A percentile compares a stretch with the other conserved stretches of the same genome.
Evolutionary conservation across 2,797 vertebrate genomes (phyloP).

Genomic region (Botia almorhae): DNA sequence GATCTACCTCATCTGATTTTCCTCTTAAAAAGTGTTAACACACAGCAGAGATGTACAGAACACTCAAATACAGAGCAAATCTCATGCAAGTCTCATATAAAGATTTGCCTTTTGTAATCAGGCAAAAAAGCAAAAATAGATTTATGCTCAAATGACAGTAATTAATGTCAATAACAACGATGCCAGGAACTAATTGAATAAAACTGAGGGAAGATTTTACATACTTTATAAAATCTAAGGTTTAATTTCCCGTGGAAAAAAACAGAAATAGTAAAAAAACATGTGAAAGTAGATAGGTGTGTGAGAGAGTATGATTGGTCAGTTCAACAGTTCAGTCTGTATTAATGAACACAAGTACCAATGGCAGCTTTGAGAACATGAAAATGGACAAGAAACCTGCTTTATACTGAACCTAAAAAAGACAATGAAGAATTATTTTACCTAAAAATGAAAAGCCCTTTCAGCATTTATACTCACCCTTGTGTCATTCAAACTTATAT

Average conservation of each 20-base stretch:
- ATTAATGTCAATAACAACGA: constrained; percentile 50
- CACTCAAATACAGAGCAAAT: constrained; percentile 34
- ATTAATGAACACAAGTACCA: no score
- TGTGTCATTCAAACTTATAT: no score
- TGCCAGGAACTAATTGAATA: constrained; percentile 36
- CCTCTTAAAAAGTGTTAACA: constrained; percentile 29
- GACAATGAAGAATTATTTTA: no score
- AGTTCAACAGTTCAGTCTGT: no score
- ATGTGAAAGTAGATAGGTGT: no score
- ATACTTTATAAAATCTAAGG: background rate
- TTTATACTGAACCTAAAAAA: no score
- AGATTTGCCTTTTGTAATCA: constrained; percentile 36
- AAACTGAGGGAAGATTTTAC: constrained; percentile 26
- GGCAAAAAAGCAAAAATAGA: constrained; percentile 26
- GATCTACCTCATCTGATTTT: background rate
- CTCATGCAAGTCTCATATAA: constrained; percentile 26
- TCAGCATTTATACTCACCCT: no score
- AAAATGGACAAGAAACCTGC: no score
- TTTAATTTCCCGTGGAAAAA: background rate
- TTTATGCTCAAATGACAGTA: constrained; percentile 35
- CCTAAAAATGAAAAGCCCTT: no score
- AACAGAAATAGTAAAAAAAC: background rate
- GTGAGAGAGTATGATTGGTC: no score
- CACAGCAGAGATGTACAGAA: constrained; percentile 26
- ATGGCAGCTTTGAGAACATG: no score